Evolutionary conservation across 2,797 vertebrate species (phyloP).

Genomic region (Onychomys arenicola): DNA sequence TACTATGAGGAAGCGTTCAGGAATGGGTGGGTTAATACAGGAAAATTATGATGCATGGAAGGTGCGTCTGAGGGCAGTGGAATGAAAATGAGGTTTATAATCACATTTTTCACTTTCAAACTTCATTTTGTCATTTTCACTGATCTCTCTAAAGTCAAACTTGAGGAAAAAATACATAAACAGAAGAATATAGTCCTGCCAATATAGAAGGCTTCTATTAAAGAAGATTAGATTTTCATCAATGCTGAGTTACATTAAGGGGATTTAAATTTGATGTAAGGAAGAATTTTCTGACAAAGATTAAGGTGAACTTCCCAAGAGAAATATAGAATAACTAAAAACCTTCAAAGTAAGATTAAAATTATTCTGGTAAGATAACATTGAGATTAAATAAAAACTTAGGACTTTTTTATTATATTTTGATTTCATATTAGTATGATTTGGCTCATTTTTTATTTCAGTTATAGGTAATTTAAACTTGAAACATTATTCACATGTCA

Average conservation of each 20-base stretch:
- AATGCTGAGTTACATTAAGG: background rate
- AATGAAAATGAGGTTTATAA: background rate
- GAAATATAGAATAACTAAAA: background rate
- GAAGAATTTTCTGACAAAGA: background rate
- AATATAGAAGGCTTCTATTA: background rate
- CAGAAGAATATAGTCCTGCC: background rate
- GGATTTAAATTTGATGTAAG: background rate
- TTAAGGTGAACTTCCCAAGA: background rate
- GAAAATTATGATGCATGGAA: background rate
- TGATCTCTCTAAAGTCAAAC: background rate
- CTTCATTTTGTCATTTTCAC: background rate
- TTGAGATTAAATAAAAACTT: conserved; percentile 33
- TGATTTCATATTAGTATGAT: background rate
- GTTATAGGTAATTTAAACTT: background rate
- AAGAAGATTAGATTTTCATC: background rate
- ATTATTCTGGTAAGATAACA: background rate
- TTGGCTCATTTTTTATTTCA: background rate
- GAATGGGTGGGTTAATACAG: background rate
- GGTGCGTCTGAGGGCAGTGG: background rate
- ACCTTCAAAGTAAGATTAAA: background rate
- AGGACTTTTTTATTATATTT: background rate
- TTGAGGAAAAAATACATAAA: background rate
- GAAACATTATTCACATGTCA: background rate
- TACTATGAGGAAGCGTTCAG: background rate
- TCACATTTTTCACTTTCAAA: background rate